Conservation (phyloP, 2,113 vertebrate genomes). For the Proterorhinus semilunaris region DNA sequence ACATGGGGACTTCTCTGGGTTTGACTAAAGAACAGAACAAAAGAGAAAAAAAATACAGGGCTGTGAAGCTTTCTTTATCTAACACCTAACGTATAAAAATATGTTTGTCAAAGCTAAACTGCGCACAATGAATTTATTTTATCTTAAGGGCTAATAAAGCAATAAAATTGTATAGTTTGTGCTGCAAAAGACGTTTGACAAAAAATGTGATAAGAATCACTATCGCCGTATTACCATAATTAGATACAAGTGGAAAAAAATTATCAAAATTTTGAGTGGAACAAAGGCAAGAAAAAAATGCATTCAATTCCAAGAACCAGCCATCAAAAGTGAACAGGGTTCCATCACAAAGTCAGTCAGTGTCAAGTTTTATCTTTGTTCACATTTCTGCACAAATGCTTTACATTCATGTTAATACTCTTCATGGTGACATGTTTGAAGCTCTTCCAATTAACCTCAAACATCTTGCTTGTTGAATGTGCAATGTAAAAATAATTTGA, state of each 20-base stretch:
- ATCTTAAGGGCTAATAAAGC: constrained; percentile 32
- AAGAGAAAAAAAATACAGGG: constrained; percentile 1
- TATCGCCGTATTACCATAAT: constrained; percentile 41
- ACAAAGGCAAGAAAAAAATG: constrained; percentile 61
- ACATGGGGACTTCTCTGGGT: constrained; percentile 97
- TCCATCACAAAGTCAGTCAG: constrained; percentile 58
- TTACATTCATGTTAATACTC: no score
- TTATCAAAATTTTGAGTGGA: constrained; percentile 14
- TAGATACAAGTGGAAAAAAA: background rate
- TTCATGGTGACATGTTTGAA: no score
- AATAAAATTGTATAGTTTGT: constrained; percentile 28
- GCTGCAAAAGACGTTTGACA: constrained; percentile 46
- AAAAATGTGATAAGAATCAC: constrained; percentile 31
- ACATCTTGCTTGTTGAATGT: background rate
- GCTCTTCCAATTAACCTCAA: background rate
- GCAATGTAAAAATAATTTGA: constrained; percentile 46
- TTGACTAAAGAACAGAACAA: constrained; percentile 80
- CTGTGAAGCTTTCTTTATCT: no score
- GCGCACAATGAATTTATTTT: constrained; percentile 14
- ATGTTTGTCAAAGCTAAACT: background rate
- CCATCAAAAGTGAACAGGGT: constrained; percentile 43
- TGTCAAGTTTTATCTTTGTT: no score
- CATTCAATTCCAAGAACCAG: constrained; percentile 59
- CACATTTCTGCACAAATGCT: no score
- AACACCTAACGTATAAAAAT: no score